These are phyloP conservation scores for Miichthys miiuy DNA, from an alignment of 2,797 vertebrate species.

Conservation along the genomic window DNA sequence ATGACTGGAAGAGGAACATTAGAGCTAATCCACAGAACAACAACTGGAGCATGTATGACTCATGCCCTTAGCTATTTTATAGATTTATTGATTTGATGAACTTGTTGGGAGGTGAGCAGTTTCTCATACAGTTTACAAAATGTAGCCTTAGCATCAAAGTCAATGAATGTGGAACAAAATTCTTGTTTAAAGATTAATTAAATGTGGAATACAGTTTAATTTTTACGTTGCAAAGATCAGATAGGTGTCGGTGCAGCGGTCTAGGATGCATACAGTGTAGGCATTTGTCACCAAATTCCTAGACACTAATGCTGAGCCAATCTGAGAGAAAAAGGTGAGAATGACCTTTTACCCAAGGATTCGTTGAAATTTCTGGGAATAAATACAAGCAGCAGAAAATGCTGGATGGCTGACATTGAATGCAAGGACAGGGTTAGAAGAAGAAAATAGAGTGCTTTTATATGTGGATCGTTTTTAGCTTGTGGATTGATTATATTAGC, in stretches of 20 bases:
- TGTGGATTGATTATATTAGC: background rate
- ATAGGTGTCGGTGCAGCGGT: background rate
- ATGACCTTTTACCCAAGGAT: conserved; percentile 5
- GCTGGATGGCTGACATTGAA: background rate
- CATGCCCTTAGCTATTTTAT: conserved; percentile 2
- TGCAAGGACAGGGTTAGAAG: background rate
- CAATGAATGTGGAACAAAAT: background rate
- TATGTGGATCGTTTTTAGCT: background rate
- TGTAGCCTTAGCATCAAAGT: background rate
- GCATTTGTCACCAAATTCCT: background rate
- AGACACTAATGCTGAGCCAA: background rate
- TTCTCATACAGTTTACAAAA: background rate
- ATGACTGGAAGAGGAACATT: conserved; percentile 16
- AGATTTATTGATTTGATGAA: conserved; percentile 2
- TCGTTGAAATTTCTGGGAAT: conserved; percentile 17
- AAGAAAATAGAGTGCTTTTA: background rate
- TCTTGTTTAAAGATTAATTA: background rate
- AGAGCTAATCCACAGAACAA: conserved; percentile 8
- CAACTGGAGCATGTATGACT: conserved; percentile 20
- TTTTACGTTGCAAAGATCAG: background rate
- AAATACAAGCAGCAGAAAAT: background rate
- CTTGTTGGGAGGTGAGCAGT: background rate
- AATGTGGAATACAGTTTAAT: conserved; percentile 1
- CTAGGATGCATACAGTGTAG: background rate
- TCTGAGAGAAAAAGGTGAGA: background rate